Base-by-base conservation (phyloP, 1,140 invertebrate species). In the Bombus cullumanus region DNA sequence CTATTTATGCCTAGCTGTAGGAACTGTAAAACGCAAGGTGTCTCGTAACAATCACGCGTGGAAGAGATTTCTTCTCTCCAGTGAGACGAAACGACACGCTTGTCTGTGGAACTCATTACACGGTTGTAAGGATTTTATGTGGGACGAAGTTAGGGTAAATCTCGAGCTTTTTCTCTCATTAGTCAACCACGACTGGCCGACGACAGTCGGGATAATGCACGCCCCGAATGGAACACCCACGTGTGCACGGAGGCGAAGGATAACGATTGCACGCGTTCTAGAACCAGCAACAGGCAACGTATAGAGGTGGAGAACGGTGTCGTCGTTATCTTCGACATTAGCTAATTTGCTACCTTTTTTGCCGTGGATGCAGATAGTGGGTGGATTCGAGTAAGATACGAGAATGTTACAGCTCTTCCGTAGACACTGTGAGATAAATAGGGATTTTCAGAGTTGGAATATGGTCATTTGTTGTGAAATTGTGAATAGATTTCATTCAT, bases 201-300 rank as follows among this genome's bases (percentile, higher is more conserved):
- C 85, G 87, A 88, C 82, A 88, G 86, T 31, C 59, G 15, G 76
- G 68, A 89, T 86, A 90, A 89, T 89, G 66, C 73, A 83, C 82
- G 81, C 77, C 86, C 72, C 76, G 80, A 86, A 90, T 76, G 78
- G 53, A 47, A 90, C 81, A 73, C 81, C 62, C 81, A 86, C 86
- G 80, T 76, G 75, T 34, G 34, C 78, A 43, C 78, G 75, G 62
- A 18, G 64, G 43, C 59, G 57, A 41, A 66, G 76, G 71, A 86
- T 83, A 83, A 89, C 88, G 72, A 88, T 86, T 89, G 77, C 81
- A 69, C 79, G 37, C 37, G 66, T 37, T 73, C 72, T 72, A 57
- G 39, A 72, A 68, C 37, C 22, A 69, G 66, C 76, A 76, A 83
- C 71, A 41, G 39, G 59, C 31, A 41, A 69, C 80, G 25, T 28